These are phyloP conservation scores for Alosa sapidissima DNA, from an alignment of 2,797 vertebrate species.

Conservation along the genomic window DNA sequence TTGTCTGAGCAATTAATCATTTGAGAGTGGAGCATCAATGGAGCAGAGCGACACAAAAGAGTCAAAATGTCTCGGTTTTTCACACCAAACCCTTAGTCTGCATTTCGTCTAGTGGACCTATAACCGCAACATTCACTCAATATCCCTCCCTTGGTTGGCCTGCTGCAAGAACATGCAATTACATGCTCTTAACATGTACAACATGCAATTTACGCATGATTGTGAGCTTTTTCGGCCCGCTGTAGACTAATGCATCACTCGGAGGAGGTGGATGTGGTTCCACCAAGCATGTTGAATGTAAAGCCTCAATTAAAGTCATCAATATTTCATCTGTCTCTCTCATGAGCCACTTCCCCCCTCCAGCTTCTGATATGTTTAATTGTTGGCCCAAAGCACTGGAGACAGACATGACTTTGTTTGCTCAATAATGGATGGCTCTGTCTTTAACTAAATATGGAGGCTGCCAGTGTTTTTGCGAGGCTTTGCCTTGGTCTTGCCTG, in stretches of 20 bases:
- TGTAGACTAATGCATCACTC: constrained; percentile 52
- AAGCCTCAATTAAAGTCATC: constrained; percentile 79
- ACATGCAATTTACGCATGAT: constrained; percentile 70
- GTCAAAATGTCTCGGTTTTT: background rate
- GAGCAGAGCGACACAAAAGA: background rate
- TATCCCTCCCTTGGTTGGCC: constrained; percentile 58
- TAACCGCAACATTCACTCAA: constrained; percentile 31
- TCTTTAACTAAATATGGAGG: constrained; percentile 72
- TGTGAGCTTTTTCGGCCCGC: constrained; percentile 49
- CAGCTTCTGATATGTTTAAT: constrained; percentile 73
- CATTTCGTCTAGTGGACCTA: background rate
- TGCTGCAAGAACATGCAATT: constrained; percentile 64
- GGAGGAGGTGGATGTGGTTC: constrained; percentile 63
- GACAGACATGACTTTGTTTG: constrained; percentile 77
- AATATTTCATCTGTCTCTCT: constrained; percentile 75
- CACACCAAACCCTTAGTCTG: background rate
- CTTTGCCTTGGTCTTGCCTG: constrained; percentile 58
- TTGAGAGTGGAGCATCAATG: background rate
- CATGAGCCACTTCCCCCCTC: constrained; percentile 47
- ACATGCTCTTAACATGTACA: constrained; percentile 66
- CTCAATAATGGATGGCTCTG: constrained; percentile 76
- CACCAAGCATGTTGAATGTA: constrained; percentile 71
- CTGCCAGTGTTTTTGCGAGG: constrained; percentile 47
- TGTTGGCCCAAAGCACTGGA: constrained; percentile 77
- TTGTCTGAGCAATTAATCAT: background rate